Evolutionary conservation across 2,888 invertebrate species (phyloP).

Genomic region (Hemaris fuciformis): DNA sequence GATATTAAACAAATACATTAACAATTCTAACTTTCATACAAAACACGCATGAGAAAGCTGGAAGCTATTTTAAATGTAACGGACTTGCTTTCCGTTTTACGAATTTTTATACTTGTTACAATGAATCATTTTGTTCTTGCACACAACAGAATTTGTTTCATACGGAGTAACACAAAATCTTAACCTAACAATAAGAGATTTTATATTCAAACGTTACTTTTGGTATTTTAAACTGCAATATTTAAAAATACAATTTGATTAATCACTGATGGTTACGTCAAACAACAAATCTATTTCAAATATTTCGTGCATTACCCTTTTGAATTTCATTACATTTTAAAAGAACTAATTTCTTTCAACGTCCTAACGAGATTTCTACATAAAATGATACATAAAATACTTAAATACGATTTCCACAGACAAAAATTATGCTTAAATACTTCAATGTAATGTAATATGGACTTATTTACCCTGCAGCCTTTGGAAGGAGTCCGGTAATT

Average conservation of each 20-base stretch:
- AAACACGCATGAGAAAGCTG: neutral
- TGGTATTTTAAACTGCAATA: neutral
- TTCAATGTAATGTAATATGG: slow-evolving; percentile 53
- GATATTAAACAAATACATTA: neutral
- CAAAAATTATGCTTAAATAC: slow-evolving; percentile 40
- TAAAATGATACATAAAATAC: slow-evolving; percentile 9
- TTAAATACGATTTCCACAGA: slow-evolving; percentile 45
- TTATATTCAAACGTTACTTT: neutral
- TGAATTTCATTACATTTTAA: neutral
- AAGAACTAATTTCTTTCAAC: neutral
- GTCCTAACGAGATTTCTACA: neutral
- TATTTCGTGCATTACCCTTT: neutral
- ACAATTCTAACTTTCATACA: neutral
- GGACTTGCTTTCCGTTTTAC: neutral
- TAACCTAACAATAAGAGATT: slow-evolving; percentile 4
- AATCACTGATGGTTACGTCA: neutral
- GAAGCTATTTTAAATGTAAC: neutral
- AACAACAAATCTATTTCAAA: neutral
- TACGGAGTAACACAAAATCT: neutral
- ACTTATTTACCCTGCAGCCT: slow-evolving; percentile 54
- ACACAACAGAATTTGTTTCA: neutral
- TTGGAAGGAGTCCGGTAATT: slow-evolving; percentile 39
- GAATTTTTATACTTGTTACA: neutral
- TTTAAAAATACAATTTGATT: neutral
- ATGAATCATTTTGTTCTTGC: neutral